A percentile compares a stretch with the other conserved stretches of the same genome.
phyloP scores from a whole-genome alignment of 2,797 vertebrate genomes.

The Thamnophis elegans region DNA sequence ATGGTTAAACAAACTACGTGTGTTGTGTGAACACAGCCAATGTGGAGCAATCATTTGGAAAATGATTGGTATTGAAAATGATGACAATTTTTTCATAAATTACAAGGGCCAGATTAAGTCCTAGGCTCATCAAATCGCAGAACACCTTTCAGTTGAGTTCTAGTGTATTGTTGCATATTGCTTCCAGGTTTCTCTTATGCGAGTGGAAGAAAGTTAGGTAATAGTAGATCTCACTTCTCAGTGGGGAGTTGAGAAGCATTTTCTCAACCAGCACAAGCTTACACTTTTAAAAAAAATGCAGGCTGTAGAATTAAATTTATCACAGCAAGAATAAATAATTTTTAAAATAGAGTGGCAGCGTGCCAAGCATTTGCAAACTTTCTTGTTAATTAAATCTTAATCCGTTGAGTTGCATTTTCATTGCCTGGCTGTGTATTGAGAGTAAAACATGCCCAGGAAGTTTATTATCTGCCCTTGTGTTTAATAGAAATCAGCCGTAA shows the following conservation, averaged over 20 bases:
- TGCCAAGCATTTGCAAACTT: conserved; percentile 51
- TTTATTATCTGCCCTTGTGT: conserved; percentile 50
- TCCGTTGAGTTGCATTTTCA: conserved; percentile 48
- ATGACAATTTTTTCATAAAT: background rate
- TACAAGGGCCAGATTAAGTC: background rate
- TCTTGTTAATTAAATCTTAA: conserved; percentile 66
- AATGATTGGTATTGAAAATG: background rate
- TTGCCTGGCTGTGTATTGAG: conserved; percentile 34
- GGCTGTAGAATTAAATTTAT: conserved; percentile 59
- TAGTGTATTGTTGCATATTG: background rate
- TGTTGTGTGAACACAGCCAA: background rate
- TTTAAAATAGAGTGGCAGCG: conserved; percentile 49
- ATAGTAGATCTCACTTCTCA: background rate
- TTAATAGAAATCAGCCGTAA: conserved; percentile 66
- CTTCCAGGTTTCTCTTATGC: background rate
- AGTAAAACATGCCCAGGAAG: conserved; percentile 44
- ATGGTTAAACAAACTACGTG: background rate
- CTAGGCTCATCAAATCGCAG: background rate
- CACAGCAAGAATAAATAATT: conserved; percentile 56
- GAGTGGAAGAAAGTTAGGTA: background rate
- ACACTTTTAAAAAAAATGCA: conserved; percentile 35
- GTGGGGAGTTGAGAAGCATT: background rate
- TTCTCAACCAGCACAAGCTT: background rate
- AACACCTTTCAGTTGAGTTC: background rate
- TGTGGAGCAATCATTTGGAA: background rate